These are phyloP conservation scores for Drymodes brunneopygia DNA, from an alignment of 2,113 vertebrate genomes.

Conservation along the genomic window DNA sequence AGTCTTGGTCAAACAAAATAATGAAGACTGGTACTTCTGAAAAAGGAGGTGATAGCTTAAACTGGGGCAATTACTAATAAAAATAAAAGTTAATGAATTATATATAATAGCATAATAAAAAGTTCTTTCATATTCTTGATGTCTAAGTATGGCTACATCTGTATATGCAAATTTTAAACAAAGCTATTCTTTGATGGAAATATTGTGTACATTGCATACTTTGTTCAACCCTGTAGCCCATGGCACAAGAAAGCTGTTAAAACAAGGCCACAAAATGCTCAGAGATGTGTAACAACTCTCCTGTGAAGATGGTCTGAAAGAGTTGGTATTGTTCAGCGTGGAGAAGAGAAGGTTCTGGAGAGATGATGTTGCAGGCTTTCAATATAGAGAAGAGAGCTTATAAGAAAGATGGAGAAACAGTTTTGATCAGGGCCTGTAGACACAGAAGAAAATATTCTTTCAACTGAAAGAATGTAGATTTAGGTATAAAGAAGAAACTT, in stretches of 20 bases:
- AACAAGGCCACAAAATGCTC: not conserved
- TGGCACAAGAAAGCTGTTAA: not conserved
- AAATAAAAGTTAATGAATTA: not conserved
- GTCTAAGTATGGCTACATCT: not conserved
- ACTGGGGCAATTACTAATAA: not conserved
- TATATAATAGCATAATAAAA: not conserved
- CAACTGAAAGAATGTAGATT: not conserved
- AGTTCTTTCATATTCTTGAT: not conserved
- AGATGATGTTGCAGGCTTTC: not conserved
- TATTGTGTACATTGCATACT: not conserved
- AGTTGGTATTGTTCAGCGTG: fast-evolving
- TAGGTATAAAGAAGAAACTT: not conserved
- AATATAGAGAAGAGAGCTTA: not conserved
- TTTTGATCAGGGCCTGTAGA: not conserved
- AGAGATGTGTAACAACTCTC: not conserved
- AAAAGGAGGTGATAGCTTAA: not conserved
- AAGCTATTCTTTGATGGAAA: not conserved
- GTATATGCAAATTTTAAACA: not conserved
- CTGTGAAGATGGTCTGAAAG: not conserved
- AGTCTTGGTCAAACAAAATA: not conserved
- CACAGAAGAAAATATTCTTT: not conserved
- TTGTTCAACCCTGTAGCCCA: not conserved
- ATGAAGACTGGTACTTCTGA: not conserved
- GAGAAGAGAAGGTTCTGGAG: not conserved
- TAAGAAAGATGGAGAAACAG: not conserved